These are phyloP conservation scores for Lepidonotus clava DNA, from an alignment of 2,888 invertebrate species.

Conservation along the genomic window DNA sequence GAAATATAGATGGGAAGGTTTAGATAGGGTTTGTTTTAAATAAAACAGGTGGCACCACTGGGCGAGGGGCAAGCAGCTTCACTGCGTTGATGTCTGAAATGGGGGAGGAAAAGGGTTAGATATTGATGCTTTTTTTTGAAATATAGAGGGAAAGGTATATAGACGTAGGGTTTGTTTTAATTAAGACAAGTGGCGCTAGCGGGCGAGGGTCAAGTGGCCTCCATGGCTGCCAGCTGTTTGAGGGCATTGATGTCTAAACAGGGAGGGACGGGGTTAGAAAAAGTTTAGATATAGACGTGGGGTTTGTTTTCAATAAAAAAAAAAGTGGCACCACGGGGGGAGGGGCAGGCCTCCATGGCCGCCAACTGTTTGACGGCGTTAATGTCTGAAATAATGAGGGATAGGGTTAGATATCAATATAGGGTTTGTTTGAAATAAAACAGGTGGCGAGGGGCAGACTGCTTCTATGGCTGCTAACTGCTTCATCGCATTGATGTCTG, in stretches of 20 bases:
- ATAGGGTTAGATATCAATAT: neutral
- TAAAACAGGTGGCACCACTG: slow-evolving; percentile 69
- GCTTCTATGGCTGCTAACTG: slow-evolving; percentile 70
- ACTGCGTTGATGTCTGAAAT: slow-evolving; percentile 73
- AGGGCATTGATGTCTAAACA: too few species aligned
- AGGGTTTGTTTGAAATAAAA: neutral
- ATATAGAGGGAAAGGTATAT: neutral
- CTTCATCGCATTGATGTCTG: slow-evolving; percentile 73
- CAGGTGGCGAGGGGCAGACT: slow-evolving; percentile 67
- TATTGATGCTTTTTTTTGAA: neutral
- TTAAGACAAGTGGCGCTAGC: slow-evolving; percentile 73
- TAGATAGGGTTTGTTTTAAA: too few species aligned
- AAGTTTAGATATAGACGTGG: too few species aligned
- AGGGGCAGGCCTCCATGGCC: slow-evolving; percentile 64
- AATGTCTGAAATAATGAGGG: slow-evolving; percentile 69
- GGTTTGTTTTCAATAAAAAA: too few species aligned
- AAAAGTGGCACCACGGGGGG: slow-evolving; percentile 62
- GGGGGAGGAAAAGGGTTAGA: neutral
- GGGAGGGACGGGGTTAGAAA: too few species aligned
- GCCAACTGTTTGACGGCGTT: slow-evolving; percentile 71
- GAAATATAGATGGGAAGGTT: too few species aligned
- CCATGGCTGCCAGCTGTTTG: too few species aligned
- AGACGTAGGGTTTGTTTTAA: too few species aligned
- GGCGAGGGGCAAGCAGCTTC: slow-evolving; percentile 59
- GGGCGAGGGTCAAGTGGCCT: slow-evolving; percentile 48